Evolutionary conservation across 2,888 invertebrate genomes (phyloP).

Genomic region (Seira ritae): DNA sequence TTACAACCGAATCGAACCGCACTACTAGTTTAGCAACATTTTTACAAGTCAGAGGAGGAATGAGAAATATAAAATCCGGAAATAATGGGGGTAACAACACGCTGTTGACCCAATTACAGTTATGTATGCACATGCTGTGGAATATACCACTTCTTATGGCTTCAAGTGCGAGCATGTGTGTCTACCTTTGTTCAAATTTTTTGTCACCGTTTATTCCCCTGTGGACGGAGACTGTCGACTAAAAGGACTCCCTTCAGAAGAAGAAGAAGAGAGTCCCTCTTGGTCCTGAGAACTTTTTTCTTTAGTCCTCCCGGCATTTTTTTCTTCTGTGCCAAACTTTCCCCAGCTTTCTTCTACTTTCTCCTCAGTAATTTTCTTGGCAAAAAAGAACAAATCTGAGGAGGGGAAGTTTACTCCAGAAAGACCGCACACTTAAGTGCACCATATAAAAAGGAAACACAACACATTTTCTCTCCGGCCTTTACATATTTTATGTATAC

Average conservation of each 20-base stretch:
- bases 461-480: neutral
- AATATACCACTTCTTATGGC: constrained; percentile 12
- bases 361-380: constrained; percentile 18
- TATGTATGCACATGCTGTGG: no score
- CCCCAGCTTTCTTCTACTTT: constrained; percentile 1
- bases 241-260: constrained; percentile 21
- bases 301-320: neutral
- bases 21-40: neutral
- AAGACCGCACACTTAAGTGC: no score
- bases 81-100: constrained; percentile 47
- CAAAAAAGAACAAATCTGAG: neutral
- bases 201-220: constrained; percentile 54
- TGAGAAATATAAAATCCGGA: constrained; percentile 38
- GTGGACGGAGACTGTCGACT: constrained; percentile 25
- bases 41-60: no score
- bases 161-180: constrained; percentile 31
- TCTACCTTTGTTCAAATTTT: constrained; percentile 44
- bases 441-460: no score
- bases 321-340: neutral
- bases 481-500: neutral
- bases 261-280: neutral
- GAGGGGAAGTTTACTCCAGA: neutral
- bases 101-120: constrained; percentile 56
- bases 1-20: neutral
- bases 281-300: no score